Conservation (phyloP, 2,113 vertebrate species). For the Chionomys nivalis region DNA sequence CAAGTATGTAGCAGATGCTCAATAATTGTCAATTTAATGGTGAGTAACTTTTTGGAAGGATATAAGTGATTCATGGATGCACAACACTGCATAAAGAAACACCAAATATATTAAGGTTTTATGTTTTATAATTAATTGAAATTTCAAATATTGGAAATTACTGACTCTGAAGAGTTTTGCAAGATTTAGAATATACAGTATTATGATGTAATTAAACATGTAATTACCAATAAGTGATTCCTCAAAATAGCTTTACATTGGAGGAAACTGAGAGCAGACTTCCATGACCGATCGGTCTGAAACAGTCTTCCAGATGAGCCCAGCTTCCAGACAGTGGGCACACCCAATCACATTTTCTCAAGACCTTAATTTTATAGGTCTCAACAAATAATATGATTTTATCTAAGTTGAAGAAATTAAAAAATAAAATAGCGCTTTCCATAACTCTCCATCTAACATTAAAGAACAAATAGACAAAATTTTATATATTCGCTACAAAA, state of each 20-base stretch:
- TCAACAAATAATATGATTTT: not conserved
- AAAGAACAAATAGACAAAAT: not conserved
- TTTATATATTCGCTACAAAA: not conserved
- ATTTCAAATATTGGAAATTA: slow-evolving; percentile 1
- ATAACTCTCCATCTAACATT: not conserved
- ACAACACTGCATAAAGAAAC: not conserved
- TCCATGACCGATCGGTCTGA: not conserved
- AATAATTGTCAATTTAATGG: not conserved
- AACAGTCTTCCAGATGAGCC: not conserved
- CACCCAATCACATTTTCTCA: not conserved
- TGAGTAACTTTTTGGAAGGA: not conserved
- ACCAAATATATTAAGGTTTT: not conserved
- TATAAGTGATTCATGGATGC: not conserved
- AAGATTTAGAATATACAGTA: too few species aligned
- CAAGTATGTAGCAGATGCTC: not conserved
- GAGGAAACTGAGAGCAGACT: not conserved
- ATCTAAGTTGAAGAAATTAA: slow-evolving; percentile 16
- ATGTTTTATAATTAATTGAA: not conserved
- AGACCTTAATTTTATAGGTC: not conserved
- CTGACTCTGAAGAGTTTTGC: too few species aligned
- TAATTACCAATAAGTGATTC: not conserved
- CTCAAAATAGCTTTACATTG: not conserved
- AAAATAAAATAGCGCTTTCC: not conserved
- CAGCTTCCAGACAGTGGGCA: not conserved
- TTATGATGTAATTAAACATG: too few species aligned